These are phyloP conservation scores for Eupithecia vulgata DNA, from an alignment of 2,888 invertebrate genomes.

Conservation along the genomic window DNA sequence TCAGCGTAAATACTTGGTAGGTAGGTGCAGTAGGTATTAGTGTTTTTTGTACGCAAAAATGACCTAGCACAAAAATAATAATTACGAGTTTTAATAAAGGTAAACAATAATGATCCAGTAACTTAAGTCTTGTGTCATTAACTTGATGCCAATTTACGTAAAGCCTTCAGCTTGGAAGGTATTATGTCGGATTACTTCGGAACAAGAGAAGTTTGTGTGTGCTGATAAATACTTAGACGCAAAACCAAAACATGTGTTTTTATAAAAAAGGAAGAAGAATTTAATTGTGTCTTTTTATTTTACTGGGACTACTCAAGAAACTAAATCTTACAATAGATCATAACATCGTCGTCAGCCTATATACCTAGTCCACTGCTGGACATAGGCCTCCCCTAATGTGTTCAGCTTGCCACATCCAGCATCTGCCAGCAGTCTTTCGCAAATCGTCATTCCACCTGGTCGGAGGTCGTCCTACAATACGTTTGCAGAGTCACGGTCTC, in stretches of 20 bases:
- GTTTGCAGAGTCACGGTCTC: too few species aligned
- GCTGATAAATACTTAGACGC: not conserved
- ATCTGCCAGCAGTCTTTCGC: too few species aligned
- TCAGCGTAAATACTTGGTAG: too few species aligned
- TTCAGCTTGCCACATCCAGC: too few species aligned
- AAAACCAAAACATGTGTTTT: not conserved
- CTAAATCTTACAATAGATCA: not conserved
- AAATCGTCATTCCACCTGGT: too few species aligned
- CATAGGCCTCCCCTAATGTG: too few species aligned
- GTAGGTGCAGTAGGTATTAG: too few species aligned
- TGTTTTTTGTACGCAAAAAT: too few species aligned
- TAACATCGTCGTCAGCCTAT: too few species aligned
- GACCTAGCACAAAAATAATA: too few species aligned
- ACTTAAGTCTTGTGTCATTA: constrained; percentile 6
- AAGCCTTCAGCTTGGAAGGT: not conserved
- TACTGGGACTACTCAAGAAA: not conserved
- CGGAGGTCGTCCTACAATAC: too few species aligned
- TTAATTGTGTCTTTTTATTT: not conserved
- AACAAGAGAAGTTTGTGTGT: not conserved
- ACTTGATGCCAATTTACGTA: constrained; percentile 9
- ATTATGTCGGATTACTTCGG: constrained; percentile 4
- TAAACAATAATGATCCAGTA: not conserved
- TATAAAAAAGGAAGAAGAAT: not conserved
- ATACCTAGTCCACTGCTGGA: too few species aligned
- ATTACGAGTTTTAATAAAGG: not conserved